Base-by-base conservation (phyloP, 2,797 vertebrate genomes). In the Myotis findleyi region DNA sequence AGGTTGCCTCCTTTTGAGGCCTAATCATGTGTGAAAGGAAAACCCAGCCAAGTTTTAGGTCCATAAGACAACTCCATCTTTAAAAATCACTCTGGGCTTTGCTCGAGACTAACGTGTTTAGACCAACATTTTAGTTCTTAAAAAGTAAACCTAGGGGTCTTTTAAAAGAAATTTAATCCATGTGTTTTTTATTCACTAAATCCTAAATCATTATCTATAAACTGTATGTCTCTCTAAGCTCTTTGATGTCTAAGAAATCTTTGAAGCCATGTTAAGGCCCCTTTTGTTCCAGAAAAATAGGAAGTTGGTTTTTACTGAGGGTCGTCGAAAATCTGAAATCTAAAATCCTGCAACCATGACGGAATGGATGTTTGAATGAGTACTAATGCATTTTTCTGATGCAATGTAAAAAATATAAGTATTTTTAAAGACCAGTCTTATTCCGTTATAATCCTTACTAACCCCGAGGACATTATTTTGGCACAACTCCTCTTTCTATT, bases 91-190 rank as follows among this genome's bases (percentile, higher is more conserved):
- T 89, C 84, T 95, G 96, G 72, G 62, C 92, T 96, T 76, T 95
- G 49, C 66, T 87, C 41, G 13, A 69, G 68, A 87, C 80, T 88
- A 95, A 30, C 91, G 17, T 93, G 51, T 93, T 94, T 82, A 93
- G 71, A 93, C 57, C 80, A 75, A 64, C 84, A 91, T 93, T 96
- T 97, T 80, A 91, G 36, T 55, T 93, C 91, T 95, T 96, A 90
- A 90, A 90, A 89, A 96, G 95, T 96, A 96, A 97, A 97, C 62
- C 91, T 91, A 85, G 57, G 55, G 36, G 41, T 95, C 83, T 97
- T 96, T 97, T 96, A 96, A 97, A 84, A 87, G 97, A 96, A 97
- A 97, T 95, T 96, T 97, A 97, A 97, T 97, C 96, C 95, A 89
- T 95, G 86, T 97, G 96, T 97, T 97, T 97, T 97, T 95, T 91